phyloP scores from a whole-genome alignment of 1,140 invertebrate species.

The Elymnias hypermnestra region DNA sequence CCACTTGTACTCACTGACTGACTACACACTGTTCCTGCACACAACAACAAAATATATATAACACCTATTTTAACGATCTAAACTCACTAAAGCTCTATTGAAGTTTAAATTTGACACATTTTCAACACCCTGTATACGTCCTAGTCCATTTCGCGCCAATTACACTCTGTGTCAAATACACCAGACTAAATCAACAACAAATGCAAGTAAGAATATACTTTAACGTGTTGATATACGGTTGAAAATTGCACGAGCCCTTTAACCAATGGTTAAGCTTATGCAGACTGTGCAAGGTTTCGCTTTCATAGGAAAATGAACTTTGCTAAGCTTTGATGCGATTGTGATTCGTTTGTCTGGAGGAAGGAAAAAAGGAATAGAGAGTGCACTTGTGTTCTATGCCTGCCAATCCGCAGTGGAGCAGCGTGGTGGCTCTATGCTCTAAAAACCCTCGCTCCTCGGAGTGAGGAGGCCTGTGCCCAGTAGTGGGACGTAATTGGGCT shows the following conservation, averaged over 20 bases:
- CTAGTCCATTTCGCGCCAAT: constrained; percentile 46
- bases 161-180: constrained; percentile 39
- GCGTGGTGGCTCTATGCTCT: no score
- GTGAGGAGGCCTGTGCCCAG: no score
- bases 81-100: no score
- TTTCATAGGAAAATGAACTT: constrained; percentile 32
- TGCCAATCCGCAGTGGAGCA: no score
- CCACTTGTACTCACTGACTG: no score
- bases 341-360: constrained; percentile 27
- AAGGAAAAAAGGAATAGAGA: no score
- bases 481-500: no score
- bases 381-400: no score
- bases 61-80: no score
- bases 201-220: constrained; percentile 25
- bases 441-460: no score
- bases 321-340: constrained; percentile 25
- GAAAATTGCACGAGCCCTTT: constrained; percentile 12
- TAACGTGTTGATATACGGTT: constrained; percentile 19
- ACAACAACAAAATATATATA: no score
- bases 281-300: constrained; percentile 12
- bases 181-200: constrained; percentile 4
- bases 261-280: constrained; percentile 10
- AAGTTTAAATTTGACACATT: constrained; percentile 18
- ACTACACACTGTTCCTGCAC: no score
- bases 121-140: constrained; percentile 34